Evolutionary conservation across 2,113 vertebrate species (phyloP), one percentile per base, ranked within the genome.

Genomic region (Rhombomys opimus): DNA sequence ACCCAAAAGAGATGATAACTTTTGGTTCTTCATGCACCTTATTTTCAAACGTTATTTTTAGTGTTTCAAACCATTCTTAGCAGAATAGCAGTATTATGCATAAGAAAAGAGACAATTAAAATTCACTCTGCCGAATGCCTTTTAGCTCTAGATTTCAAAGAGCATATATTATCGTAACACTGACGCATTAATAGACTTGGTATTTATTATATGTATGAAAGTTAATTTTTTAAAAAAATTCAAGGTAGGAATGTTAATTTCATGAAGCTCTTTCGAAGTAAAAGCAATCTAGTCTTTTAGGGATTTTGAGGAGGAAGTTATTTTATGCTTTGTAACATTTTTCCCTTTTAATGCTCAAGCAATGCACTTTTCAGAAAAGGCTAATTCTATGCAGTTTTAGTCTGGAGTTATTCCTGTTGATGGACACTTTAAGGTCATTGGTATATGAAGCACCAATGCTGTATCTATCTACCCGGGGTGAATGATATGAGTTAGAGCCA

Each of bases 131-230:
- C 8, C 41, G 72, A 87, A 89, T 82, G 30, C 4, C 77, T 96
- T 96, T 97, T 85, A 97, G 96, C 86, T 96, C 76, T 95, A 84
- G 91, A 95, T 97, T 96, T 97, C 93, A 96, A 96, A 97, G 61
- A 94, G 96, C 95, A 95, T 97, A 46, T 78, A 54, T 96, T 94
- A 98, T 70, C 75, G 78, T 72, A 87, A 89, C 30, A 76, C 25
- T 27, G 57, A 70, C 63, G 52, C 87, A 89, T 94, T 95, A 95
- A 95, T 76, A 94, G 87, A 76, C 87, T 94, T 87, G 76, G 65
- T 75, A 95, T 91, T 96, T 96, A 95, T 94, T 93, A 93, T 88
- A 90, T 72, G 84, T 76, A 84, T 94, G 57, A 96, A 91, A 96
- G 38, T 88, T 93, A 92, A 61, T 68, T 95, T 68, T 78, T 73